Percentiles rank a stretch among this genome's conserved stretches.
These are phyloP conservation scores for Drosophila truncata DNA, from an alignment of 1,140 invertebrate genomes.

Conservation along the genomic window DNA sequence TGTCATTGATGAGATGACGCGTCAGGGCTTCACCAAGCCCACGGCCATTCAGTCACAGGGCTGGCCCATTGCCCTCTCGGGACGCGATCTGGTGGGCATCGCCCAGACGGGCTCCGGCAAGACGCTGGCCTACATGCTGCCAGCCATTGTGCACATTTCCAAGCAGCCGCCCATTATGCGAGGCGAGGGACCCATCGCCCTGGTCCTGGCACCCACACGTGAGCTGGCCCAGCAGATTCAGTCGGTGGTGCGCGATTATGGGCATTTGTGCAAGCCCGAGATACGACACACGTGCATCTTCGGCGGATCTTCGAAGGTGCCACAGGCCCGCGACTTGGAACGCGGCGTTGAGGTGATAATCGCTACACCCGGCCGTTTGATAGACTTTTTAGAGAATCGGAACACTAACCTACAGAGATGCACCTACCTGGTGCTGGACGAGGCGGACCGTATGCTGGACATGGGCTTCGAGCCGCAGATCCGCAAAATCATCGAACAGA, in stretches of 20 bases:
- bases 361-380: slow-evolving; percentile 98
- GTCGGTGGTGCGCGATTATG: slow-evolving; percentile 96
- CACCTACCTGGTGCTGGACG: slow-evolving; percentile 98
- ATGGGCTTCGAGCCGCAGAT: slow-evolving; percentile 99
- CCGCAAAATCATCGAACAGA: slow-evolving; percentile 98
- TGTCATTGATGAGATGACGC: slow-evolving; percentile 92
- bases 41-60: slow-evolving; percentile 95
- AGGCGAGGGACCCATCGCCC: slow-evolving; percentile 96
- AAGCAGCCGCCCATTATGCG: slow-evolving; percentile 89
- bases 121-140: slow-evolving; percentile 94
- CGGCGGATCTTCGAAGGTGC: slow-evolving; percentile 97
- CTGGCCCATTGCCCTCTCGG: slow-evolving; percentile 97
- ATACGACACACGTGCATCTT: slow-evolving; percentile 98
- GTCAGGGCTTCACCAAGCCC: slow-evolving; percentile 93
- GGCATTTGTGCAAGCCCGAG: slow-evolving; percentile 89
- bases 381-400: slow-evolving; percentile 97
- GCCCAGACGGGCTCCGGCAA: slow-evolving; percentile 98
- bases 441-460: slow-evolving; percentile 95
- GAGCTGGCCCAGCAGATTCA: slow-evolving; percentile 99
- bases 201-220: slow-evolving; percentile 97
- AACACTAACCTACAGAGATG: slow-evolving; percentile 96
- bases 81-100: slow-evolving; percentile 96
- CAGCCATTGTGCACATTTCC: slow-evolving; percentile 91
- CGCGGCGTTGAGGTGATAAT: slow-evolving; percentile 96
- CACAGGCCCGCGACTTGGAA: slow-evolving; percentile 96